These are phyloP conservation scores for Pelodiscus sinensis DNA, from an alignment of 2,113 vertebrate species.

Conservation along the genomic window DNA sequence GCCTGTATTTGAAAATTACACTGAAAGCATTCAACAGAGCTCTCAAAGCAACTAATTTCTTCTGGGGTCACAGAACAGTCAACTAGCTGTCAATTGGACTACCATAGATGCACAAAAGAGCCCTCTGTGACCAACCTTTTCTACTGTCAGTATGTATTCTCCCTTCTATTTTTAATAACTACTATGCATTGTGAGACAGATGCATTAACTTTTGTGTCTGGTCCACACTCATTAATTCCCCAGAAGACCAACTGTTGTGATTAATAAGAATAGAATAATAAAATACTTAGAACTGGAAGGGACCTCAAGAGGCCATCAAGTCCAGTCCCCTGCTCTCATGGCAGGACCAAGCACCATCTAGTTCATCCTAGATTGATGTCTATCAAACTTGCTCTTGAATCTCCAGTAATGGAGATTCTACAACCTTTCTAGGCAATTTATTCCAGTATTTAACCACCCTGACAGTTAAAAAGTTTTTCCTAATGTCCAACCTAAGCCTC, in stretches of 20 bases:
- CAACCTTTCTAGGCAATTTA: too few species aligned
- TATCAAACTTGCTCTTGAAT: too few species aligned
- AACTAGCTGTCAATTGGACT: neutral
- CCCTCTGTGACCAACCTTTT: neutral
- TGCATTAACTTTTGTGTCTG: neutral
- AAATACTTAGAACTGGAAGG: too few species aligned
- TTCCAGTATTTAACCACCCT: too few species aligned
- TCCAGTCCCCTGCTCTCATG: too few species aligned
- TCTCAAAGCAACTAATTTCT: accelerated
- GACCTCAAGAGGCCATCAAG: too few species aligned
- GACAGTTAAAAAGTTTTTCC: too few species aligned
- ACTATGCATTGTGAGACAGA: neutral
- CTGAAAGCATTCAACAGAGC: neutral
- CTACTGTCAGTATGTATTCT: neutral
- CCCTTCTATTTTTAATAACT: accelerated
- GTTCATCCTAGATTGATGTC: too few species aligned
- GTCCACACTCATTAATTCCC: neutral
- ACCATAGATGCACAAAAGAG: neutral
- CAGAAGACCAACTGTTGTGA: neutral
- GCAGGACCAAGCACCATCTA: too few species aligned
- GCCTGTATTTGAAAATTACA: neutral
- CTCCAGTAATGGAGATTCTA: too few species aligned
- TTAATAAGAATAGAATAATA: neutral
- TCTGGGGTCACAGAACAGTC: neutral
- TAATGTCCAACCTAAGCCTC: too few species aligned